These are phyloP conservation scores for Ornithoptera alexandrae DNA, from an alignment of 2,888 invertebrate genomes.

Conservation along the genomic window DNA sequence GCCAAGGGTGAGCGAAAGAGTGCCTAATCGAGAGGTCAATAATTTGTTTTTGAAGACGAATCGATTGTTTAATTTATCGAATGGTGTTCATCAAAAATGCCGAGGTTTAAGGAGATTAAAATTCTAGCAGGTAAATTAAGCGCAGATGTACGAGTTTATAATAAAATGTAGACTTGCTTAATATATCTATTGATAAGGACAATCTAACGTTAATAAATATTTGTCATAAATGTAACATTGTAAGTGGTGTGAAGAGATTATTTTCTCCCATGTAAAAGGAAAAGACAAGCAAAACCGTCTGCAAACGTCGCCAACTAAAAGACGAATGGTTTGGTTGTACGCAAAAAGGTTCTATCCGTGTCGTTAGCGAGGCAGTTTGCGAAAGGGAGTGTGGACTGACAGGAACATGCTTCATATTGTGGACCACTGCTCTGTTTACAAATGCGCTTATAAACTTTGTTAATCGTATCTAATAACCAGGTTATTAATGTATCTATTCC, in stretches of 20 bases:
- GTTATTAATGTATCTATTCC: not conserved
- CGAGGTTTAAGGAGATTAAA: too few relatives aligned
- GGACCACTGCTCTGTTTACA: slow-evolving; percentile 54
- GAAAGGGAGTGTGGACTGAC: slow-evolving; percentile 58
- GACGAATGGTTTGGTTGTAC: slow-evolving; percentile 68
- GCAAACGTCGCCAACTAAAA: slow-evolving; percentile 61
- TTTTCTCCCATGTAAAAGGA: slow-evolving; percentile 45
- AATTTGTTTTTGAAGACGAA: slow-evolving; percentile 50
- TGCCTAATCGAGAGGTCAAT: slow-evolving; percentile 58
- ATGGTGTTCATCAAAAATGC: slow-evolving; percentile 16
- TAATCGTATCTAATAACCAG: not conserved
- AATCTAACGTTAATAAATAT: slow-evolving; percentile 8
- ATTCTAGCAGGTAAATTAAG: too few relatives aligned
- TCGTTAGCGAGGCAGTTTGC: slow-evolving; percentile 68
- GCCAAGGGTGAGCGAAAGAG: slow-evolving; percentile 48
- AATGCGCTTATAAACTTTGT: not conserved
- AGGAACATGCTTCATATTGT: slow-evolving; percentile 67
- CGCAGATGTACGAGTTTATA: too few relatives aligned
- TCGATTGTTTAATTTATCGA: slow-evolving; percentile 40
- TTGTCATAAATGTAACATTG: slow-evolving; percentile 23
- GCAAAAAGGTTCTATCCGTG: slow-evolving; percentile 68
- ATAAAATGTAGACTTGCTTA: too few relatives aligned
- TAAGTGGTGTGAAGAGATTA: slow-evolving; percentile 31
- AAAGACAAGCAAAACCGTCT: slow-evolving; percentile 52
- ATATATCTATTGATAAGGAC: not conserved